A percentile compares a stretch with the other conserved stretches of the same genome.
These are phyloP conservation scores for Meteorus sp. DNA, from an alignment of 1,140 invertebrate genomes.

Conservation along the genomic window DNA sequence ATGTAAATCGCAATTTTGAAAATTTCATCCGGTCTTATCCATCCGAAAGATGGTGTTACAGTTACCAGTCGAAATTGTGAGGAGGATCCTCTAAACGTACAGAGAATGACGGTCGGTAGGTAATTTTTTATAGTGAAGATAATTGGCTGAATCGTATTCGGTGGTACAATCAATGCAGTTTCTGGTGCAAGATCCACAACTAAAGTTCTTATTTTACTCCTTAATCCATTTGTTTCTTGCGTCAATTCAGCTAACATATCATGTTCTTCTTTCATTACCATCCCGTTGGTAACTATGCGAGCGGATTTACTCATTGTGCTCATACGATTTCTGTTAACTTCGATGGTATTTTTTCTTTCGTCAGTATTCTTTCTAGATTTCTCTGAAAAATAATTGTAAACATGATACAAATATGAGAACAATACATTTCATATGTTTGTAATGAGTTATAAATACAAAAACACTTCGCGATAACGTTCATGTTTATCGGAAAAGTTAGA, in stretches of 20 bases:
- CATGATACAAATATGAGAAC: too few species aligned
- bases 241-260: neutral
- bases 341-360: too few species aligned
- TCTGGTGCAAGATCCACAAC: conserved; percentile 39
- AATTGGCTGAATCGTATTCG: conserved; percentile 33
- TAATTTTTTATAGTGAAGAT: conserved; percentile 44
- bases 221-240: neutral
- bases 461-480: too few species aligned
- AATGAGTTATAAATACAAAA: too few species aligned
- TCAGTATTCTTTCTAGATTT: too few species aligned
- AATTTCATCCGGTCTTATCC: conserved; percentile 54
- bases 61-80: conserved; percentile 21
- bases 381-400: too few species aligned
- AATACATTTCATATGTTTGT: too few species aligned
- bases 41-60: conserved; percentile 22
- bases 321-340: too few species aligned
- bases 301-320: too few species aligned
- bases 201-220: conserved; percentile 25
- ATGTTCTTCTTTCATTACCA: neutral
- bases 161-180: conserved; percentile 36
- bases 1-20: conserved; percentile 60
- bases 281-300: too few species aligned
- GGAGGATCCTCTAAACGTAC: conserved; percentile 31
- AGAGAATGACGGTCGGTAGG: conserved; percentile 31
- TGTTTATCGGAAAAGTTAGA: too few species aligned